Base-by-base conservation (phyloP, 2,888 invertebrate genomes). In the Leptopilina myrica region DNA sequence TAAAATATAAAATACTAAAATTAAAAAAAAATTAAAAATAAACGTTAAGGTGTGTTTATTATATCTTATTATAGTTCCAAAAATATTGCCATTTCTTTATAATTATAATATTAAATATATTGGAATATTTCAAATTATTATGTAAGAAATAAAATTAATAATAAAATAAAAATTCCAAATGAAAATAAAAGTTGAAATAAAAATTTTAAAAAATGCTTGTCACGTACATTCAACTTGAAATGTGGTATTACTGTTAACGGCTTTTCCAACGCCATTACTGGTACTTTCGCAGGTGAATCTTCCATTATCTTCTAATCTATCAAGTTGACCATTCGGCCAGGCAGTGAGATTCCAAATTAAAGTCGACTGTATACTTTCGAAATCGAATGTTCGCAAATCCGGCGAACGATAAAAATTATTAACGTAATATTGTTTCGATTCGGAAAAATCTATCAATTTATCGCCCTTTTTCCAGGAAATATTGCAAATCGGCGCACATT, bases 201-300 rank as follows among this genome's bases (percentile, higher is more conserved):
- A 12, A 33, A 64, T 64, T 43, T 7, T 5, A 8, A 8, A 43
- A 43, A 20, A 40, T 15, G 6, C 26, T 14, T 33, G 64, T 59
- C 85, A 94, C 97, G 95, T 91, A 98, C 98, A 98, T 92, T 98
- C 97, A 33, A 98, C 97, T 81, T 96, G 96, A 88, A 98, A 96
- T 88, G 95, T 95, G 64, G 97, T 97, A 78, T 95, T 95, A 90
- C 96, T 97, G 87, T 95, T 95, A 82, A 98, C 97, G 2, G 96
- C 95, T 0, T 94, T 93, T 0, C 98, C 97, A 73, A 96, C 96
- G 6, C 94, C 93, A 91, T 97, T 97, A 65, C 93, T 92, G 6
- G 95, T 95, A 81, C 97, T 97, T 84, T 95, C 93, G 92, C 98
- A 98, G 43, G 96, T 96, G 92, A 97, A 98, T 90, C 95, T 95